A percentile compares a stretch with the other conserved stretches of the same genome.
These are phyloP conservation scores for Eupithecia subumbrata DNA, from an alignment of 2,888 invertebrate species.

Conservation along the genomic window DNA sequence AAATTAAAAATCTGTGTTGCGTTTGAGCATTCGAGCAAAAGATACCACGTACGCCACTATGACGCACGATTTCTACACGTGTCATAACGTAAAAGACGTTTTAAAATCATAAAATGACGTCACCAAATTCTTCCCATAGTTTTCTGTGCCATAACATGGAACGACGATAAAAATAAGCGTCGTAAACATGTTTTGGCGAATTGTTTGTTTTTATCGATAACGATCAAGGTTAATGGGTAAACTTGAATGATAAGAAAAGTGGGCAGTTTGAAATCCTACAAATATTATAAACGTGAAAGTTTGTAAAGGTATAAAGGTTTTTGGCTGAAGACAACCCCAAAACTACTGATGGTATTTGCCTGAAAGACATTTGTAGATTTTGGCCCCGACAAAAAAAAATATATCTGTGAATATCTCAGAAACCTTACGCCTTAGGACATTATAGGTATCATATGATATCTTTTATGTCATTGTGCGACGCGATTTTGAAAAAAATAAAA, in stretches of 20 bases:
- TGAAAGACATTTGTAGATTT: no score
- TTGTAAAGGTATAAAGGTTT: not conserved
- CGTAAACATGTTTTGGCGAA: constrained; percentile 33
- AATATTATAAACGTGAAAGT: not conserved
- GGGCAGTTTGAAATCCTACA: not conserved
- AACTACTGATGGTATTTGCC: no score
- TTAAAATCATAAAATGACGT: not conserved
- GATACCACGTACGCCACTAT: not conserved
- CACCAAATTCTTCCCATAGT: not conserved
- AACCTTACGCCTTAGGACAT: no score
- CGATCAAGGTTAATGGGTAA: constrained; percentile 48
- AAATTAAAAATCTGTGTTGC: no score
- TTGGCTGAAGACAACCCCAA: no score
- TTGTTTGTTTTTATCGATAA: constrained; percentile 43
- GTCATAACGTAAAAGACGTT: not conserved
- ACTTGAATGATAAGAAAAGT: constrained; percentile 26
- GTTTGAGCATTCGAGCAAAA: not conserved
- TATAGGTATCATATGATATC: no score
- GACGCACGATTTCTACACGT: constrained; percentile 15
- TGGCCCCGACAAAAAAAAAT: no score
- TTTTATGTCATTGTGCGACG: no score
- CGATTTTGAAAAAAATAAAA: no score
- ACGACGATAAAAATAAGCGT: not conserved
- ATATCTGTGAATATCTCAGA: no score
- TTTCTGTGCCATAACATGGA: not conserved